Conservation (phyloP, 2,113 vertebrate species). For the Corythornis madagascariensis region DNA sequence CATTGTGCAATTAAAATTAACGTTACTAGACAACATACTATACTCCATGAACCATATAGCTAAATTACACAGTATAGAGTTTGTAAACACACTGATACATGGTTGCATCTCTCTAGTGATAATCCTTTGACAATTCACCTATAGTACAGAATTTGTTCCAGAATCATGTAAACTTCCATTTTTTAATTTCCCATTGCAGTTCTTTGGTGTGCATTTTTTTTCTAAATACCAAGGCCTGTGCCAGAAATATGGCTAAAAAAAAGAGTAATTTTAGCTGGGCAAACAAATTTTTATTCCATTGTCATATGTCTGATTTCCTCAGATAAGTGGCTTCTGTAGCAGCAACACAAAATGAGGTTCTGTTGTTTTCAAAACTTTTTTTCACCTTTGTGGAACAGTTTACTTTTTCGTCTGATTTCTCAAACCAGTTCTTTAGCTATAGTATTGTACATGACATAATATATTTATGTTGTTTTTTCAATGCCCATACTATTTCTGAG, state of each 20-base stretch:
- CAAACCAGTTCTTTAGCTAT: background rate
- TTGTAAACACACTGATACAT: background rate
- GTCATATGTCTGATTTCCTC: background rate
- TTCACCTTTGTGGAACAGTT: background rate
- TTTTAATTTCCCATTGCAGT: background rate
- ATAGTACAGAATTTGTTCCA: background rate
- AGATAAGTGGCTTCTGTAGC: background rate
- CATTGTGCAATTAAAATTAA: conserved; percentile 8
- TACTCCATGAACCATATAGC: background rate
- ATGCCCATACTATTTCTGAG: background rate
- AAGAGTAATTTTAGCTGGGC: background rate
- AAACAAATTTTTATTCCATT: background rate
- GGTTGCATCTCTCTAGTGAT: background rate
- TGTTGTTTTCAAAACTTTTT: background rate
- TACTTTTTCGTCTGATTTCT: background rate
- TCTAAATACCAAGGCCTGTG: background rate
- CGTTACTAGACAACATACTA: background rate
- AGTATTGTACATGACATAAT: background rate
- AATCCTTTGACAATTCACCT: background rate
- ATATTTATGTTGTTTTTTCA: background rate
- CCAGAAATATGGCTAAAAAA: background rate
- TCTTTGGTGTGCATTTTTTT: background rate
- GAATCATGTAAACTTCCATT: background rate
- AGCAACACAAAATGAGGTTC: background rate
- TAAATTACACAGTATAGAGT: background rate